A percentile compares a stretch with the other conserved stretches of the same genome.
Conservation (phyloP, 2,888 invertebrate species). For the Periphyllus acericola region DNA sequence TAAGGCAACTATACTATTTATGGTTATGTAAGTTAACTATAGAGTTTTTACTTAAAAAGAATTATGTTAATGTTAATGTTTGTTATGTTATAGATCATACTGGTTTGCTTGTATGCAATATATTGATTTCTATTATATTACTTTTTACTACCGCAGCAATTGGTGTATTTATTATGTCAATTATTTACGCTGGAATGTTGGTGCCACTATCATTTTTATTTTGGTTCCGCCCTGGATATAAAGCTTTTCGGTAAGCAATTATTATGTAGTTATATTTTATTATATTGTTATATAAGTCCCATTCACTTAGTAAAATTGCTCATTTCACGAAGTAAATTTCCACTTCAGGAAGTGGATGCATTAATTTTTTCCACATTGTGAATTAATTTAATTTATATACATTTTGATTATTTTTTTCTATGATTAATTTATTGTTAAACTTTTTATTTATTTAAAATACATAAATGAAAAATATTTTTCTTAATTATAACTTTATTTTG, state of each 20-base stretch:
- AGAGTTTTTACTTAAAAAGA: neutral
- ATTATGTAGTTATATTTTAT: too few species aligned
- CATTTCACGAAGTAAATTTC: too few species aligned
- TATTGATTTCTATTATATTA: conserved; percentile 84
- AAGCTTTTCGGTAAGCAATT: conserved; percentile 83
- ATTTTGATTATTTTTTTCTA: too few species aligned
- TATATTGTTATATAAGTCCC: too few species aligned
- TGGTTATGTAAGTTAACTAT: conserved; percentile 89
- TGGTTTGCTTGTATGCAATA: conserved; percentile 84
- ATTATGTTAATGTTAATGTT: neutral
- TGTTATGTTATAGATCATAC: conserved; percentile 82
- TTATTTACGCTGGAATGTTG: conserved; percentile 89
- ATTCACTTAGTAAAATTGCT: too few species aligned
- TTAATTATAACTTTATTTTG: too few species aligned
- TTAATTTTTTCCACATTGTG: too few species aligned
- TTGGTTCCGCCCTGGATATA: conserved; percentile 99
- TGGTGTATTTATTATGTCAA: conserved; percentile 84
- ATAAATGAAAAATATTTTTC: too few species aligned
- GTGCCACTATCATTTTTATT: conserved; percentile 98
- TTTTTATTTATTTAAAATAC: too few species aligned
- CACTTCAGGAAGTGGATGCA: too few species aligned
- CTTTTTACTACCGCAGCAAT: conserved; percentile 74
- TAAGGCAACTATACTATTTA: conserved; percentile 91
- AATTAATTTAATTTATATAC: too few species aligned
- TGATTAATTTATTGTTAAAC: too few species aligned